A percentile compares a stretch with the other conserved stretches of the same genome.
These are phyloP conservation scores for Incurvaria masculella DNA, from an alignment of 2,888 invertebrate species.

Conservation along the genomic window DNA sequence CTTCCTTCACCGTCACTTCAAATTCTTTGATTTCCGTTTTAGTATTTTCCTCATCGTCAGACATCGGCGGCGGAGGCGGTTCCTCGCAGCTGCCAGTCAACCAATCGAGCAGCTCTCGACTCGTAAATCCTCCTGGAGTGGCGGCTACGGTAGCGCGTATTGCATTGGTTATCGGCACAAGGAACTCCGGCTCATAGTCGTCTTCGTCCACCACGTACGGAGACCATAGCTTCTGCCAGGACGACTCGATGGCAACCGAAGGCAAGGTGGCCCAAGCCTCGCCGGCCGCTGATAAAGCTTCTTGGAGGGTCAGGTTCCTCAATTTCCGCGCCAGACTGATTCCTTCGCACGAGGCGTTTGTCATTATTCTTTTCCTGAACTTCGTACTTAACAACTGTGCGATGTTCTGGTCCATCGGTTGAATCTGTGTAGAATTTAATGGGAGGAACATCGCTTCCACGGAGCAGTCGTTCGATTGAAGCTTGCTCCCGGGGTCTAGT, in stretches of 20 bases:
- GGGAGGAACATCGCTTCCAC: constrained; percentile 16
- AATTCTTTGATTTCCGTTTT: too few relatives aligned
- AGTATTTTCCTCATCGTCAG: too few relatives aligned
- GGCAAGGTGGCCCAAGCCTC: constrained; percentile 5
- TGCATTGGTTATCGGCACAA: too few relatives aligned
- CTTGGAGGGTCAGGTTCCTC: constrained; percentile 3
- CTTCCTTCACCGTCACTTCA: too few relatives aligned
- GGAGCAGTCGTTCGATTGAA: constrained; percentile 13
- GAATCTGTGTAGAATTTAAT: constrained; percentile 15
- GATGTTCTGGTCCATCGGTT: constrained; percentile 17
- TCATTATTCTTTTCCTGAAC: constrained; percentile 10
- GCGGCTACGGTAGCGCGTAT: too few relatives aligned
- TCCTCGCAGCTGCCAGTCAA: too few relatives aligned
- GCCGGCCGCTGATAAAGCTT: constrained; percentile 4
- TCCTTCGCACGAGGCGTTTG: constrained; percentile 1
- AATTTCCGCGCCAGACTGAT: constrained; percentile 2
- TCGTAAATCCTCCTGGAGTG: too few relatives aligned
- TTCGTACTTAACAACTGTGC: constrained; percentile 16
- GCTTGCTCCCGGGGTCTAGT: constrained; percentile 13
- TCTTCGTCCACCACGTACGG: too few relatives aligned
- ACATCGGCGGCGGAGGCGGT: too few relatives aligned
- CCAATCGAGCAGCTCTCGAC: too few relatives aligned
- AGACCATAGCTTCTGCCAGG: constrained; percentile 5
- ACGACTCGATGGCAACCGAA: constrained; percentile 3
- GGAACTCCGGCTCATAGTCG: too few relatives aligned